Evolutionary conservation across 1,140 invertebrate genomes (phyloP).

Genomic region (Polyergus mexicanus): DNA sequence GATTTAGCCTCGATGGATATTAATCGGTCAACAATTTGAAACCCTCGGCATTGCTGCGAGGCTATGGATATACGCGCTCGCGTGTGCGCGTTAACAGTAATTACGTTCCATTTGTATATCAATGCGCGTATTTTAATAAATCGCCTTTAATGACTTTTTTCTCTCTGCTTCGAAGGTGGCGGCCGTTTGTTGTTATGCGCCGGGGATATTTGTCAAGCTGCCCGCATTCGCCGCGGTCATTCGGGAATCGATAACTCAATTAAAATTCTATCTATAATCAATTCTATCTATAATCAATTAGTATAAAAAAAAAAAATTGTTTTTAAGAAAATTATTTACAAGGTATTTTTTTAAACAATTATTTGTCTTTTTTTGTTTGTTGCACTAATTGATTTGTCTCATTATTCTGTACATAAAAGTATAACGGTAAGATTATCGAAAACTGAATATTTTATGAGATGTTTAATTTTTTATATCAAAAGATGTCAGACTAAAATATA

Average conservation of each 20-base stretch:
- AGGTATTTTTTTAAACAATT: no score
- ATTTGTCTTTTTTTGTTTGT: no score
- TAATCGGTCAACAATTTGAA: conserved; percentile 67
- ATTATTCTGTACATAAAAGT: no score
- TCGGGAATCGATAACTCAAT: conserved; percentile 55
- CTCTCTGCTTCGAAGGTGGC: conserved; percentile 15
- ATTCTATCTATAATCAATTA: no score
- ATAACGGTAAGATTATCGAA: no score
- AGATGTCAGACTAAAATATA: no score
- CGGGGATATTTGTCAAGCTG: conserved; percentile 25
- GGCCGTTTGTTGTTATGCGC: not conserved
- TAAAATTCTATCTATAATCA: conserved; percentile 65
- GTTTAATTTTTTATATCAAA: no score
- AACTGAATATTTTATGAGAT: no score
- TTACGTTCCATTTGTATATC: conserved; percentile 64
- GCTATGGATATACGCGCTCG: conserved; percentile 50
- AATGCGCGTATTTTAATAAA: conserved; percentile 58
- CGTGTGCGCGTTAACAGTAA: conserved; percentile 53
- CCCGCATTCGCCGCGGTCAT: conserved; percentile 46
- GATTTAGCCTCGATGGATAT: conserved; percentile 65
- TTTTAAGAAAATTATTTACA: no score
- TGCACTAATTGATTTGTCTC: no score
- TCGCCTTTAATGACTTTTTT: conserved; percentile 1
- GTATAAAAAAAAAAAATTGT: no score
- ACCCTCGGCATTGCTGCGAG: conserved; percentile 48